These are phyloP conservation scores for Cantharis flavilabris DNA, from an alignment of 2,888 invertebrate genomes.

Conservation along the genomic window DNA sequence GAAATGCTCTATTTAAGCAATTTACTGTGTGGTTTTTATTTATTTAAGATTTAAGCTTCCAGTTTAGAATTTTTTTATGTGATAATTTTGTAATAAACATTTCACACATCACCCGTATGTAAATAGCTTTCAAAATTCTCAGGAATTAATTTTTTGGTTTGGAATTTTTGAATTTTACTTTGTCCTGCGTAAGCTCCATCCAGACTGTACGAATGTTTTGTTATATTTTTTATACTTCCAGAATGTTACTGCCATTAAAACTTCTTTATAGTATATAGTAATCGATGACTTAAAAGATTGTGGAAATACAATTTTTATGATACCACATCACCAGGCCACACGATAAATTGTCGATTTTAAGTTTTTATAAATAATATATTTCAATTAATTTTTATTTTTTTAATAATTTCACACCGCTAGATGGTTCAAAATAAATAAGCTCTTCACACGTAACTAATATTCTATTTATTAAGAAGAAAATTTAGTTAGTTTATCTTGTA, in stretches of 20 bases:
- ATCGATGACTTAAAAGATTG: not conserved
- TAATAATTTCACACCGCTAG: not conserved
- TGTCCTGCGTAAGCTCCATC: not conserved
- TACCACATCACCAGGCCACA: not conserved
- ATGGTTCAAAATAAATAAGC: not conserved
- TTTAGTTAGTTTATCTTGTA: conserved; percentile 16
- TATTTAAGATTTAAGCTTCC: not conserved
- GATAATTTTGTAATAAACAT: not conserved
- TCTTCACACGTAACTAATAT: not conserved
- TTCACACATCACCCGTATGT: not conserved
- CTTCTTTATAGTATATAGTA: not conserved
- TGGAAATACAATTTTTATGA: not conserved
- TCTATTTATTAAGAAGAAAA: conserved; percentile 8
- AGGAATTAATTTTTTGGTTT: not conserved
- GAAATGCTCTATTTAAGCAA: not conserved
- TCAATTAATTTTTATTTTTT: not conserved
- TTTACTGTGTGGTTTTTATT: not conserved
- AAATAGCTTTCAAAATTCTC: not conserved
- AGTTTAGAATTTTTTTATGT: not conserved
- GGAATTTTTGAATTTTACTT: not conserved
- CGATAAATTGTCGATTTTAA: not conserved
- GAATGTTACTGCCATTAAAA: not conserved
- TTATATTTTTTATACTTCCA: not conserved
- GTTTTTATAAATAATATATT: not conserved
- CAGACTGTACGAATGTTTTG: not conserved